Percentiles rank a stretch among this genome's conserved stretches.
Conservation (phyloP, 2,113 vertebrate species). For the Nycticebus coucang region DNA sequence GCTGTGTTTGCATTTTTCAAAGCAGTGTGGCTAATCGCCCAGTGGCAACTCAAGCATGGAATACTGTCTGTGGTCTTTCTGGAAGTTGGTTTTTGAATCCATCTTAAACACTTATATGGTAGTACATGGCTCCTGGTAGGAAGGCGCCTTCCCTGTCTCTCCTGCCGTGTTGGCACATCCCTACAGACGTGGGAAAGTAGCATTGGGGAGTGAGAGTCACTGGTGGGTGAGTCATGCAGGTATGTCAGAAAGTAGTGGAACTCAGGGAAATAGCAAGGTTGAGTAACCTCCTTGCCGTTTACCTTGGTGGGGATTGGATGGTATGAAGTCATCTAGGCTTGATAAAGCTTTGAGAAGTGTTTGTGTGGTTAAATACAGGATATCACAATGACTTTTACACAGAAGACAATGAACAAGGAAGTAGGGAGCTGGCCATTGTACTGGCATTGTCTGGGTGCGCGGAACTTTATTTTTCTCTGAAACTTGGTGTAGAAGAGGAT, state of each 20-base stretch:
- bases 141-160: background rate
- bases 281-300: background rate
- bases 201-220: background rate
- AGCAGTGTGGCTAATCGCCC: fast-evolving
- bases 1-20: background rate
- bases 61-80: fast-evolving
- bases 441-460: fast-evolving
- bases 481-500: background rate
- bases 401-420: background rate
- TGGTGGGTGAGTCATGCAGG: background rate
- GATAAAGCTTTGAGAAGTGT: background rate
- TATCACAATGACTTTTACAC: fast-evolving
- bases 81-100: fast-evolving
- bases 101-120: fast-evolving
- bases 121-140: fast-evolving
- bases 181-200: background rate
- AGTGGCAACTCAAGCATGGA: fast-evolving
- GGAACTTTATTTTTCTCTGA: fast-evolving
- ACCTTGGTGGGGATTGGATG: background rate
- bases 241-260: background rate
- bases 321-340: background rate
- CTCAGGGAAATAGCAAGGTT: background rate
- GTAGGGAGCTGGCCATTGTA: fast-evolving
- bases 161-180: too few species aligned
- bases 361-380: background rate